Conservation (phyloP, 2,888 invertebrate species). For the Latrodectus elegans region DNA sequence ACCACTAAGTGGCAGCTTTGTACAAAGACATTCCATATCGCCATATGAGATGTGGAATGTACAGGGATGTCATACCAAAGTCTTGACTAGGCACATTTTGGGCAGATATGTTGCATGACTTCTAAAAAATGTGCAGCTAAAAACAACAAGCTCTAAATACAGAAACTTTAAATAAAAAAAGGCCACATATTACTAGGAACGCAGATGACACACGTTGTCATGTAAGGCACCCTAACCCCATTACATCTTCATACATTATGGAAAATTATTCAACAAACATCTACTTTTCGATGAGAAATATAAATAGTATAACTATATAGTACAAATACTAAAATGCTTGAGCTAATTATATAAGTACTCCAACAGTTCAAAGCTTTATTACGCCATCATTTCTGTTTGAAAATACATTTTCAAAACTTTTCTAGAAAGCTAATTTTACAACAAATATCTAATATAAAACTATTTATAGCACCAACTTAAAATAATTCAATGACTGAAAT, state of each 20-base stretch:
- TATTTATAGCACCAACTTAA: constrained; percentile 53
- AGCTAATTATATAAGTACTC: constrained; percentile 46
- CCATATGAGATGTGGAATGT: constrained; percentile 68
- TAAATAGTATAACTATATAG: constrained; percentile 21
- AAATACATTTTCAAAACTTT: constrained; percentile 14
- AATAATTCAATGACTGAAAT: no score
- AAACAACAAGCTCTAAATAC: constrained; percentile 67
- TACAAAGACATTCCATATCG: constrained; percentile 65
- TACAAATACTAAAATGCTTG: constrained; percentile 37
- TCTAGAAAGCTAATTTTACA: constrained; percentile 29
- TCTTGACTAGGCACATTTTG: constrained; percentile 69
- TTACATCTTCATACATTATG: constrained; percentile 33
- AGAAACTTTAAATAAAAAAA: constrained; percentile 57
- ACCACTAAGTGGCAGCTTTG: constrained; percentile 65
- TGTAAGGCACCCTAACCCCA: constrained; percentile 66
- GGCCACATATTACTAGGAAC: constrained; percentile 50
- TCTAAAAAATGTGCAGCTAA: constrained; percentile 65
- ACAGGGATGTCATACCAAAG: constrained; percentile 65
- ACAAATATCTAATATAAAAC: constrained; percentile 38
- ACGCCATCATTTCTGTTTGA: no score
- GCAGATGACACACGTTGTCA: constrained; percentile 47
- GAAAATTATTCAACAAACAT: constrained; percentile 39
- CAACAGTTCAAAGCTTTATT: neutral
- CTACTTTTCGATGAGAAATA: neutral
- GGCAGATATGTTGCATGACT: constrained; percentile 68